Conservation (phyloP, 2,113 vertebrate genomes). For the Nesoenas mayeri region DNA sequence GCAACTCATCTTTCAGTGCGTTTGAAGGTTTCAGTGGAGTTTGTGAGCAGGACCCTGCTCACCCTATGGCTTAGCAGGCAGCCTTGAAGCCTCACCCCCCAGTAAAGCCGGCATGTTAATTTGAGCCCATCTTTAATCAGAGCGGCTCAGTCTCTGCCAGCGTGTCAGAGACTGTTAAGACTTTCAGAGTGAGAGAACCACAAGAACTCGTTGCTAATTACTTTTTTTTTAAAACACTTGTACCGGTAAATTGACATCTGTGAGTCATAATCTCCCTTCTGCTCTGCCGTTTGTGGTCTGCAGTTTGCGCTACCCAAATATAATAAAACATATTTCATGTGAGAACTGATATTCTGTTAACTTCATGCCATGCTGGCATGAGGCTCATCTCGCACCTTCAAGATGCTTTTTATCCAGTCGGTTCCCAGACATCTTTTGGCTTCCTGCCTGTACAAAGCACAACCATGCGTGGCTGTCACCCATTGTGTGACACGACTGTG, state of each 20-base stretch:
- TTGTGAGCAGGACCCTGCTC: not conserved
- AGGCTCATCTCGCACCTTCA: not conserved
- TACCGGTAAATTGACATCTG: constrained; percentile 75
- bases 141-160: not conserved
- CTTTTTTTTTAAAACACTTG: constrained; percentile 33
- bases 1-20: not conserved
- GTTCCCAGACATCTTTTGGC: not conserved
- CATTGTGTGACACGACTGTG: rapidly evolving
- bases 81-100: not conserved
- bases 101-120: not conserved
- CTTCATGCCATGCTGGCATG: not conserved
- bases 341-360: constrained; percentile 38
- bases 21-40: not conserved
- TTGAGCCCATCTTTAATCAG: not conserved
- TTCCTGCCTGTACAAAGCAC: not conserved
- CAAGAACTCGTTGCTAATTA: constrained; percentile 60
- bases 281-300: constrained; percentile 76
- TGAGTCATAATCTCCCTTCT: constrained; percentile 75
- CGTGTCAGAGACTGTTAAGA: not conserved
- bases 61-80: not conserved
- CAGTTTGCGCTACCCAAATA: constrained; percentile 60
- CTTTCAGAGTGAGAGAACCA: constrained; percentile 62
- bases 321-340: constrained; percentile 52
- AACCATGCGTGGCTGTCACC: not conserved
- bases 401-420: not conserved